Conservation (phyloP, 2,888 invertebrate genomes). For the Diplazon laetatorius region DNA sequence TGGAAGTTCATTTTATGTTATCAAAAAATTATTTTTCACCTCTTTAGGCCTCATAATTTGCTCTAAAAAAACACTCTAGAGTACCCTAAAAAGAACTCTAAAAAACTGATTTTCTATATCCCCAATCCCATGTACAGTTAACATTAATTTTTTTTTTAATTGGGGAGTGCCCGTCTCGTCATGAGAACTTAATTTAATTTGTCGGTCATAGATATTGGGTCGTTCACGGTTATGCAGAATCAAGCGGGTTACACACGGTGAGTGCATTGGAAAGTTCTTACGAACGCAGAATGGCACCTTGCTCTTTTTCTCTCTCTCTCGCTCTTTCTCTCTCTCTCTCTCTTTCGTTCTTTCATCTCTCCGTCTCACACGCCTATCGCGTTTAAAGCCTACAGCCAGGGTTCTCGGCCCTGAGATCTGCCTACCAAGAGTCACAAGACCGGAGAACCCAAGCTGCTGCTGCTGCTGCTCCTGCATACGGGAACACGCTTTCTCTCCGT, state of each 20-base stretch:
- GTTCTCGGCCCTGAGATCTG: constrained; percentile 51
- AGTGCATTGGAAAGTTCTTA: constrained; percentile 60
- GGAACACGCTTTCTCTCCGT: constrained; percentile 51
- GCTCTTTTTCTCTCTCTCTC: too few species aligned
- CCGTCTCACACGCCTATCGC: constrained; percentile 16
- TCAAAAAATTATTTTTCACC: too few species aligned
- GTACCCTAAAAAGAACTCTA: too few species aligned
- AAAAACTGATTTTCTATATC: too few species aligned
- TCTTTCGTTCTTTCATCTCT: constrained; percentile 20
- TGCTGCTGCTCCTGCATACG: constrained; percentile 14
- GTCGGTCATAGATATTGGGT: constrained; percentile 22
- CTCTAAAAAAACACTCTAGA: too few species aligned
- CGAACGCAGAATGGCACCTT: constrained; percentile 49
- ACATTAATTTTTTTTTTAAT: too few species aligned
- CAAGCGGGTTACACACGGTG: not conserved
- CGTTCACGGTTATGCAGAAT: not conserved
- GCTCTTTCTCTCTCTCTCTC: constrained; percentile 23
- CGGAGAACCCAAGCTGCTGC: not conserved
- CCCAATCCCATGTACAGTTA: too few species aligned
- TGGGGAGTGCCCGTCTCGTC: too few species aligned
- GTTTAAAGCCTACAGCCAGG: constrained; percentile 35
- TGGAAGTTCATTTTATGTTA: too few species aligned
- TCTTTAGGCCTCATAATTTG: too few species aligned
- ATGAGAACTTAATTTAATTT: too few species aligned
- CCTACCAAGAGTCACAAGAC: constrained; percentile 47